A percentile compares a stretch with the other conserved stretches of the same genome.
These are phyloP conservation scores for Chondrilla cf. caribensis DNA, from an alignment of 37 sponge, comb jelly and placozoan species.

Conservation along the genomic window DNA sequence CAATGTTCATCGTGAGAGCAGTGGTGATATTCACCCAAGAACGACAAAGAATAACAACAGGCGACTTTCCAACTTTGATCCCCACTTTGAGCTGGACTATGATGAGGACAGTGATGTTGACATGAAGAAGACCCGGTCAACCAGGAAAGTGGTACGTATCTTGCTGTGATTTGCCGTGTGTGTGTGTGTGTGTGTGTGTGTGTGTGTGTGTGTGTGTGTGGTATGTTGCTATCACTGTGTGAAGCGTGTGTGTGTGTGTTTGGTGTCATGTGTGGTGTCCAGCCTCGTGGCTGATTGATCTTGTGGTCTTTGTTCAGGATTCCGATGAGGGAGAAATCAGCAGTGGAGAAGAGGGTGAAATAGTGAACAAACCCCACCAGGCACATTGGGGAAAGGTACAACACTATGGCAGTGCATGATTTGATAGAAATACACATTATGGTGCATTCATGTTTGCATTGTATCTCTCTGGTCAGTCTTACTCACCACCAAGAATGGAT, in stretches of 20 bases:
- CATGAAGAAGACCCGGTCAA: neutral
- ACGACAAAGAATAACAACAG: neutral
- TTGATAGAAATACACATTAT: no score
- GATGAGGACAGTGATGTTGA: neutral
- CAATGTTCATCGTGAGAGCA: no score
- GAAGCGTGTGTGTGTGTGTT: no score
- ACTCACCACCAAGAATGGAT: neutral
- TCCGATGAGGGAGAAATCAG: conserved; percentile 9
- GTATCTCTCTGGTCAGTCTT: neutral
- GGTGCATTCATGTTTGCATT: no score
- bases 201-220: no score
- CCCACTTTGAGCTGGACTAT: neutral
- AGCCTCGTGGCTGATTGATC: no score
- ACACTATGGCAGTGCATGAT: no score
- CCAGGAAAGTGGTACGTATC: neutral
- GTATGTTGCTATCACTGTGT: no score
- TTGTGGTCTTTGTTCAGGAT: neutral
- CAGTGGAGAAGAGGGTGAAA: conserved; percentile 13
- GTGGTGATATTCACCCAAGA: no score
- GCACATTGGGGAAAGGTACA: neutral
- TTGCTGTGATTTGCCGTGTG: no score
- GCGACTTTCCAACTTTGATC: neutral
- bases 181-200: neutral
- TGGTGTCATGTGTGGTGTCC: no score
- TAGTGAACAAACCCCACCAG: neutral